Evolutionary conservation across 2,888 invertebrate genomes (phyloP).

Genomic region (Thereva nobilitata): DNA sequence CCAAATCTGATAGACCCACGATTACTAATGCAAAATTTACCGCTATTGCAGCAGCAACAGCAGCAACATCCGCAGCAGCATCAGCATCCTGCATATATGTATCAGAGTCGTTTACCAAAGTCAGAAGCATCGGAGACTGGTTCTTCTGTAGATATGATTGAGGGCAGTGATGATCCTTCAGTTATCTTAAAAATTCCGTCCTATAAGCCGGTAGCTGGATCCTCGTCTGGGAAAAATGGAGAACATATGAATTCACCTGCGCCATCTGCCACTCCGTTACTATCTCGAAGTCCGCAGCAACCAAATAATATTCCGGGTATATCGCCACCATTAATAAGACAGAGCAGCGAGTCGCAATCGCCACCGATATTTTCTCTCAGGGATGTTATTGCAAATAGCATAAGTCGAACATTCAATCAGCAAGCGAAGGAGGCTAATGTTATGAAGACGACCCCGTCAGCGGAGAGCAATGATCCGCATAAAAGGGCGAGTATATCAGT

Average conservation of each 20-base stretch:
- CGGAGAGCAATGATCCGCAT: conserved; percentile 53
- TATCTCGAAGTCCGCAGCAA: conserved; percentile 44
- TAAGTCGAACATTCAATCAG: conserved; percentile 74
- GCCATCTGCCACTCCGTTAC: conserved; percentile 47
- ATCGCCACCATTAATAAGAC: conserved; percentile 59
- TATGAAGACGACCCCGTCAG: conserved; percentile 59
- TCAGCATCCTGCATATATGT: conserved; percentile 43
- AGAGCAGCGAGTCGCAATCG: conserved; percentile 61
- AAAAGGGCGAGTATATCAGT: conserved; percentile 64
- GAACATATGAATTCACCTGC: conserved; percentile 57
- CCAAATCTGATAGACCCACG: conserved; percentile 48
- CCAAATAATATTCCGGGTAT: conserved; percentile 52
- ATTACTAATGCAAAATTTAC: conserved; percentile 48
- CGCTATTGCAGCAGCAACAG: conserved; percentile 49
- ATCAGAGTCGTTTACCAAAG: conserved; percentile 54
- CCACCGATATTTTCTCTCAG: conserved; percentile 72
- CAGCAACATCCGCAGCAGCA: conserved; percentile 44
- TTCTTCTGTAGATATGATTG: conserved; percentile 55
- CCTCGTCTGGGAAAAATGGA: conserved; percentile 58
- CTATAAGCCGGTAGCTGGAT: conserved; percentile 69
- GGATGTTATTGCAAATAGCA: conserved; percentile 90
- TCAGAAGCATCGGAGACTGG: conserved; percentile 60
- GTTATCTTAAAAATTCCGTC: conserved; percentile 93
- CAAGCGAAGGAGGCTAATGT: conserved; percentile 51
- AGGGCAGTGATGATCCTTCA: conserved; percentile 61